phyloP scores from a whole-genome alignment of 1,140 invertebrate genomes.

The Lanistes nyassanus region DNA sequence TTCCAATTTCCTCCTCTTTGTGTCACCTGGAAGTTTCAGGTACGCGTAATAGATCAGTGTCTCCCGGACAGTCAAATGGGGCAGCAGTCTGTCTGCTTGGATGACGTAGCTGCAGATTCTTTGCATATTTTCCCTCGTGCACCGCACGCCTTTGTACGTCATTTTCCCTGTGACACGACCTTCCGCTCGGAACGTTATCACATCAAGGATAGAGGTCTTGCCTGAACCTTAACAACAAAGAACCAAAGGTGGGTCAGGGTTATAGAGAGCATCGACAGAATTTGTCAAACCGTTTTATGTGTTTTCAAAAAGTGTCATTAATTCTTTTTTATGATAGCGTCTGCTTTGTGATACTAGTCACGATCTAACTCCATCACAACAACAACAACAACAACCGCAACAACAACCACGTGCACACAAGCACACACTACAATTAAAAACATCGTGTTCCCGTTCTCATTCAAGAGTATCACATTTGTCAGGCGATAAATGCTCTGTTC shows the following conservation, averaged over 20 bases:
- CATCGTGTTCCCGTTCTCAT: too few relatives aligned
- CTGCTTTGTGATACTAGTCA: neutral
- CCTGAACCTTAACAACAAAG: constrained; percentile 42
- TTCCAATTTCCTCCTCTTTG: neutral
- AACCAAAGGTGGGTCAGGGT: neutral
- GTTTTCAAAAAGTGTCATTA: neutral
- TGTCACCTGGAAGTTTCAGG: constrained; percentile 14
- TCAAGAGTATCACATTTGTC: too few relatives aligned
- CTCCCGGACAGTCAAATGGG: constrained; percentile 55
- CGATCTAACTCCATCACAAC: neutral
- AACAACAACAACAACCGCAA: too few relatives aligned
- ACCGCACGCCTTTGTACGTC: constrained; percentile 40
- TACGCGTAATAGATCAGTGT: constrained; percentile 48
- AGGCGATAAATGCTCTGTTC: too few relatives aligned
- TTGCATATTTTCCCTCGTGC: constrained; percentile 32
- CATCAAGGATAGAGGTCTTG: constrained; percentile 54
- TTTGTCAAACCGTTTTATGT: too few relatives aligned
- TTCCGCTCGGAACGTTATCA: constrained; percentile 42
- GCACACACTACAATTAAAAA: neutral
- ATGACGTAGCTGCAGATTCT: constrained; percentile 16
- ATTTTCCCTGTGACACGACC: constrained; percentile 46
- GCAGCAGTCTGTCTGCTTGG: constrained; percentile 29
- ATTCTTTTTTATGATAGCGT: neutral
- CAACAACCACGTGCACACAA: neutral
- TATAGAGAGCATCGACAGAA: too few relatives aligned